Evolutionary conservation across 2,888 invertebrate species (phyloP).

Genomic region (Dynastes hyllus): DNA sequence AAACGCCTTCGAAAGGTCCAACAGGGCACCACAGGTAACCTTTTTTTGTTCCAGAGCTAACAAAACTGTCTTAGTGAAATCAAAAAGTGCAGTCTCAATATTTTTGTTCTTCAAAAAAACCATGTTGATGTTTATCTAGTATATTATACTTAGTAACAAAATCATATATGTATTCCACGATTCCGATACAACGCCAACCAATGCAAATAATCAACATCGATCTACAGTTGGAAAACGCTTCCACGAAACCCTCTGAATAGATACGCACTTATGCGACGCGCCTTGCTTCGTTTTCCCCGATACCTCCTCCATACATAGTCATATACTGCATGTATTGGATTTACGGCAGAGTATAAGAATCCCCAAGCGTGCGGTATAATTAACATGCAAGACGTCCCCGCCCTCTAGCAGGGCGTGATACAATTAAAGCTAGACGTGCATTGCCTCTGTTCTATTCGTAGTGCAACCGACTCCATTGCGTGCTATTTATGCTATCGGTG

Average conservation of each 20-base stretch:
- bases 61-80: no score
- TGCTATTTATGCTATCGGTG: neutral
- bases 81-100: no score
- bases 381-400: slow-evolving; percentile 65
- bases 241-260: no score
- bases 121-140: no score
- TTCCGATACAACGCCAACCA: neutral
- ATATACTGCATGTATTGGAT: slow-evolving; percentile 39
- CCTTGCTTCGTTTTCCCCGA: neutral
- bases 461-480: slow-evolving; percentile 21
- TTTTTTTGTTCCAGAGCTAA: no score
- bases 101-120: no score
- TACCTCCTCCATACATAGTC: neutral
- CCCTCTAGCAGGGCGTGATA: slow-evolving; percentile 64
- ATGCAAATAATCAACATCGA: neutral
- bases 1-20: no score
- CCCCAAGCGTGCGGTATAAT: slow-evolving; percentile 58
- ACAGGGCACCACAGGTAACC: no score
- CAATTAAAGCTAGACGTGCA: slow-evolving; percentile 67
- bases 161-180: neutral
- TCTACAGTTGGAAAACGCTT: neutral
- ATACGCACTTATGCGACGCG: neutral
- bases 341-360: slow-evolving; percentile 57
- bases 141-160: no score
- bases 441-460: slow-evolving; percentile 53